Base-by-base conservation (phyloP, 2,797 vertebrate species). In the Hirundo rustica region DNA sequence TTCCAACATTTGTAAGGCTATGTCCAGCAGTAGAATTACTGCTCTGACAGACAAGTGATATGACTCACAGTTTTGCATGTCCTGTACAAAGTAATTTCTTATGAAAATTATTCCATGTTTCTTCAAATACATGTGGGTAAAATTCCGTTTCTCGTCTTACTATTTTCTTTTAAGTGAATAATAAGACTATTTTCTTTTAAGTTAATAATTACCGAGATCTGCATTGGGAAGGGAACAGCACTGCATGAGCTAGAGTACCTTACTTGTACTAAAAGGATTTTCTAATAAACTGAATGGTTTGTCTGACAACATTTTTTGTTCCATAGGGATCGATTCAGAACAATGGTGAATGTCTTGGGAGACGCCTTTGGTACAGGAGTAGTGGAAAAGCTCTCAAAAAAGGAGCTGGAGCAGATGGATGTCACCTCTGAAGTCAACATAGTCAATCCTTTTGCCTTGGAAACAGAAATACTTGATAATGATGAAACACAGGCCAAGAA, bases 291-390 rank as follows among this genome's bases (percentile, higher is more conserved):
- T 36, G 38, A 84, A 64, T 89, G 6, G 9, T 45, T 80, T 86
- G 27, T 86, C 89, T 97, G 36, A 96, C 51, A 32, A 64, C 8
- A 22, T 88, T 62, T 97, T 97, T 92, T 96, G 10, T 95, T 95
- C 86, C 82, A 5, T 92, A 99, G 99, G 95, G 99, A 99, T 96
- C 98, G 99, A 61, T 99, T 99, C 98, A 98, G 99, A 83, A 99
- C 99, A 10, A 99, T 99, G 99, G 98, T 99, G 97, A 99, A 99
- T 10, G 99, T 99, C 72, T 98, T 99, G 18, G 99, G 99, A 13
- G 99, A 99, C 8, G 99, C 99, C 5, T 99, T 98, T 30, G 99
- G 99, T 32, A 98, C 99, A 1, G 99, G 99, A 12, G 98, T 99
- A 8, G 99, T 99, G 78, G 99, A 99, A 97, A 99, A 99, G 91